Conservation (phyloP, 1,140 invertebrate species). For the Ceratina japonica region DNA sequence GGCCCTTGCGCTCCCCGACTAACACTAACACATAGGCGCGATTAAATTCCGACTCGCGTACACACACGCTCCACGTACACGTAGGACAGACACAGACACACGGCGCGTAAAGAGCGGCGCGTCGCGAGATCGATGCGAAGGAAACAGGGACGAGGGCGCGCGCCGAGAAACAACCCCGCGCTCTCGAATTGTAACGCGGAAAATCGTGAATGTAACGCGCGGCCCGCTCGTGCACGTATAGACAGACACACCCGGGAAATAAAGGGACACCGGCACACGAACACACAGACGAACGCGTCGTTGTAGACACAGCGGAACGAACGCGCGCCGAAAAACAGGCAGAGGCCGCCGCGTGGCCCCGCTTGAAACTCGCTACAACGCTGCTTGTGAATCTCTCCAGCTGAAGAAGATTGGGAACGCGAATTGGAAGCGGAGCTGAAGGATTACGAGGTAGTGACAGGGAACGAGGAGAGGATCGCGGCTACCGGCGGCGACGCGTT, state of each 20-base stretch:
- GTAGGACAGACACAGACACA: constrained; percentile 3
- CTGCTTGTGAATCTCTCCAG: constrained; percentile 78
- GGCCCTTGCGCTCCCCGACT: background rate
- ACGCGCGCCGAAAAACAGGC: background rate
- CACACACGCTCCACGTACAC: too few species aligned
- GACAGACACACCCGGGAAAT: background rate
- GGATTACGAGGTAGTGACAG: constrained; percentile 91
- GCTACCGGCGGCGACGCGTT: constrained; percentile 29
- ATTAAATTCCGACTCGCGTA: constrained; percentile 25
- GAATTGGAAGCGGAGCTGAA: constrained; percentile 95
- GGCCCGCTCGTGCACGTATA: too few species aligned
- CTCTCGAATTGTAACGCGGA: background rate
- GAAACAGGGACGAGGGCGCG: constrained; percentile 25
- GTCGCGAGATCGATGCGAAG: constrained; percentile 35
- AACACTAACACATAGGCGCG: constrained; percentile 35
- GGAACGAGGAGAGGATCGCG: constrained; percentile 54
- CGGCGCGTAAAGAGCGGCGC: background rate
- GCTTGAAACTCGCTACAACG: constrained; percentile 75
- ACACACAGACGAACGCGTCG: constrained; percentile 11
- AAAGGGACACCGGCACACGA: background rate
- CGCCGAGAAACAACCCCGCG: background rate
- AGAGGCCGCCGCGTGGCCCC: constrained; percentile 57
- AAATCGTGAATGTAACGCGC: background rate
- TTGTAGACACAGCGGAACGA: background rate
- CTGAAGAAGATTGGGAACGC: constrained; percentile 94